Evolutionary conservation across 30 jellyfish, hydroid and myxozoan species (phyloP).

Genomic region (Aurelia aurita): DNA sequence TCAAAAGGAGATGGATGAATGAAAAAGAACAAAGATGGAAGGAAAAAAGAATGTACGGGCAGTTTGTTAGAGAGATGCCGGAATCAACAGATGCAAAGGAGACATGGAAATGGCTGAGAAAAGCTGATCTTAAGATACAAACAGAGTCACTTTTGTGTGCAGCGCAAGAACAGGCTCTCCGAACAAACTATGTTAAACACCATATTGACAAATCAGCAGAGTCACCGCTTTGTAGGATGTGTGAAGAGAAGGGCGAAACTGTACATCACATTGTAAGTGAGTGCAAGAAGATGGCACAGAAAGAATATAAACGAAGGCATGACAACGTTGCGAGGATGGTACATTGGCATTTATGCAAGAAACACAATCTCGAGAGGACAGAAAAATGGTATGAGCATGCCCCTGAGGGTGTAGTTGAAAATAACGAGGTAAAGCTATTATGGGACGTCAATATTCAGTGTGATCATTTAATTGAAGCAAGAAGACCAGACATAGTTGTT

Average conservation of each 20-base stretch:
- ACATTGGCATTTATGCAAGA: constrained; percentile 3
- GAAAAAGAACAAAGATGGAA: constrained; percentile 8
- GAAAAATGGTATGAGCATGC: constrained; percentile 50
- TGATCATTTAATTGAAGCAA: constrained; percentile 9
- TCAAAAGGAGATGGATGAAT: constrained; percentile 5
- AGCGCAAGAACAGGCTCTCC: too few species aligned
- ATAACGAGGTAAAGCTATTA: background rate
- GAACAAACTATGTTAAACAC: constrained; percentile 24
- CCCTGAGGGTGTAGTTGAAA: constrained; percentile 37
- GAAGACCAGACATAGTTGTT: constrained; percentile 36
- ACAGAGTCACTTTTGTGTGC: constrained; percentile 29
- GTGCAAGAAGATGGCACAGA: constrained; percentile 6
- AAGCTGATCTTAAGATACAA: constrained; percentile 34
- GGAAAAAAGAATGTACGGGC: constrained; percentile 43
- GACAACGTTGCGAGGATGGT: constrained; percentile 17
- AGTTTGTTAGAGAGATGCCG: constrained; percentile 13
- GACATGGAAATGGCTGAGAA: too few species aligned
- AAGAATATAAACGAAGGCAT: too few species aligned
- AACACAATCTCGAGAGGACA: background rate
- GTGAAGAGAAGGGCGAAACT: constrained; percentile 24
- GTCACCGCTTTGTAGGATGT: constrained; percentile 21
- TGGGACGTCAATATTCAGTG: constrained; percentile 39
- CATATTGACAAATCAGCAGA: constrained; percentile 24
- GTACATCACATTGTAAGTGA: too few species aligned
- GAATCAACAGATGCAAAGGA: constrained; percentile 5